These are phyloP conservation scores for Ptychoptera albimana DNA, from an alignment of 2,888 invertebrate species.

Conservation along the genomic window DNA sequence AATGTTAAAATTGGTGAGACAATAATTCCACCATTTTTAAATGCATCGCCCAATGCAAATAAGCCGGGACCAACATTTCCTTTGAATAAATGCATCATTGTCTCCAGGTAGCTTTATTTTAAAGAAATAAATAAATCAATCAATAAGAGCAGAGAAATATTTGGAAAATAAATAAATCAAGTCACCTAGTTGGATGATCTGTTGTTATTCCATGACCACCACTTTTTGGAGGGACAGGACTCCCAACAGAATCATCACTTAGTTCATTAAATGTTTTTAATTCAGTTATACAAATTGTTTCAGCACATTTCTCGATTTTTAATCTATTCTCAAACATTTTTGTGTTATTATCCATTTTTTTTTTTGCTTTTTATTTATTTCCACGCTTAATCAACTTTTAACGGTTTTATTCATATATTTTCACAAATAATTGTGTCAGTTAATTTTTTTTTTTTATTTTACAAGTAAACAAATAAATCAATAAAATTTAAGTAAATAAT, in stretches of 20 bases:
- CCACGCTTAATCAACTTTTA: too few relatives aligned
- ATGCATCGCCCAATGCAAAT: conserved; percentile 90
- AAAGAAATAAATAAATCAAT: background rate
- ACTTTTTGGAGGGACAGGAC: background rate
- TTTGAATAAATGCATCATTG: conserved; percentile 82
- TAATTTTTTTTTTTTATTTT: too few relatives aligned
- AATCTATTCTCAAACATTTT: too few relatives aligned
- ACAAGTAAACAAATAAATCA: too few relatives aligned
- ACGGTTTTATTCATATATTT: too few relatives aligned
- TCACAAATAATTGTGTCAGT: too few relatives aligned
- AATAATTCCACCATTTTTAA: conserved; percentile 78
- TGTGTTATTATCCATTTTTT: too few relatives aligned
- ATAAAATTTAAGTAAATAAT: too few relatives aligned
- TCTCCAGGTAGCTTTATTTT: conserved; percentile 56
- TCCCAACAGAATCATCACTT: background rate
- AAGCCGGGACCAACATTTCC: conserved; percentile 94
- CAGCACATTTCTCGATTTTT: too few relatives aligned
- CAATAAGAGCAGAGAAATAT: background rate
- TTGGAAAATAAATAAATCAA: conserved; percentile 1
- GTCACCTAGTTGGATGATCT: conserved; percentile 13
- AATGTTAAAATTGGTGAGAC: conserved; percentile 65
- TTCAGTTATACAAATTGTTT: background rate
- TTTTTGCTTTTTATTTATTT: too few relatives aligned
- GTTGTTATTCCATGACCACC: conserved; percentile 10
- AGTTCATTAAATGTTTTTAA: background rate